A percentile compares a stretch with the other conserved stretches of the same genome.
These are phyloP conservation scores for Murina feae DNA, from an alignment of 2,113 vertebrate species.

Conservation along the genomic window DNA sequence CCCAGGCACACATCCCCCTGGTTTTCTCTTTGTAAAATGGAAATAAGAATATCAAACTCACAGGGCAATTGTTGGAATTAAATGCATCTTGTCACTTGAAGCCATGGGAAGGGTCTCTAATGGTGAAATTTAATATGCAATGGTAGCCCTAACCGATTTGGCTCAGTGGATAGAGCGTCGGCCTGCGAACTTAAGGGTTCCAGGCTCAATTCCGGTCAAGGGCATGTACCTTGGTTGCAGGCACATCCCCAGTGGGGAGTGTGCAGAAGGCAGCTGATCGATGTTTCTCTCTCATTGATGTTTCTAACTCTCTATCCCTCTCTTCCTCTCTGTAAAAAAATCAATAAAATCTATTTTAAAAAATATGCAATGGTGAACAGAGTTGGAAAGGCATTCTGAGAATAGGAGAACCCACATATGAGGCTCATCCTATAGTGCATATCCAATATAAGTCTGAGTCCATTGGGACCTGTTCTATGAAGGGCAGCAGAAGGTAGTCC, in stretches of 20 bases:
- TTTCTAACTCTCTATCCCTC: too few species aligned
- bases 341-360: too few species aligned
- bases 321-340: too few species aligned
- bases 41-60: not conserved
- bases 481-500: not conserved
- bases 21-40: not conserved
- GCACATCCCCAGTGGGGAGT: too few species aligned
- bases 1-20: not conserved
- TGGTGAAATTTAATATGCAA: not conserved
- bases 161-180: too few species aligned
- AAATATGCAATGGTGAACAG: not conserved
- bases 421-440: not conserved
- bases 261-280: too few species aligned
- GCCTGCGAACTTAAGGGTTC: too few species aligned
- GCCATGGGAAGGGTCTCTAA: not conserved
- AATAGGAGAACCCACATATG: not conserved
- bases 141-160: too few species aligned
- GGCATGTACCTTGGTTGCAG: too few species aligned
- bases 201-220: too few species aligned
- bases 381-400: not conserved
- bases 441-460: not conserved
- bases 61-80: not conserved
- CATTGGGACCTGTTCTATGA: too few species aligned
- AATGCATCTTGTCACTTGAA: not conserved
- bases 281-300: too few species aligned